These are phyloP conservation scores for Philypnodon macrostomus DNA, from an alignment of 2,797 vertebrate genomes.

Conservation along the genomic window DNA sequence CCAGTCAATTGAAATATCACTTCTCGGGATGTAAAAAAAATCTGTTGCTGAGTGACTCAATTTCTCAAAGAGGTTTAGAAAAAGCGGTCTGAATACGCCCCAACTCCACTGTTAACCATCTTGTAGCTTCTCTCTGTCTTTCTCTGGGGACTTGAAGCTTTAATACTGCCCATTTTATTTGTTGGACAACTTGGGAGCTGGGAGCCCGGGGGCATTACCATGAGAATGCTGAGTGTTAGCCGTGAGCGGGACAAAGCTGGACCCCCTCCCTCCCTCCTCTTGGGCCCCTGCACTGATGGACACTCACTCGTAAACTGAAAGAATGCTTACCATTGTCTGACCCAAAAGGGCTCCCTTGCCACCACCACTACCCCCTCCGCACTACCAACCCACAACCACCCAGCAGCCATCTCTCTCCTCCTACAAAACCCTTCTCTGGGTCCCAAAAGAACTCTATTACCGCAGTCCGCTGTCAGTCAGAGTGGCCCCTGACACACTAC, in stretches of 20 bases:
- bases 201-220: conserved; percentile 90
- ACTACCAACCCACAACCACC: conserved; percentile 75
- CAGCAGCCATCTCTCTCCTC: conserved; percentile 57
- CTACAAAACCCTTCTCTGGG: conserved; percentile 61
- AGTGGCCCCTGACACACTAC: conserved; percentile 58
- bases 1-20: conserved; percentile 73
- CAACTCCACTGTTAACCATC: conserved; percentile 71
- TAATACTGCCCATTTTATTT: conserved; percentile 96
- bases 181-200: conserved; percentile 92
- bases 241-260: conserved; percentile 93
- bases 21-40: conserved; percentile 37
- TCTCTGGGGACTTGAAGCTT: conserved; percentile 78
- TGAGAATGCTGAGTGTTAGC: conserved; percentile 88
- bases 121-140: conserved; percentile 73
- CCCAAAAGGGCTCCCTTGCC: conserved; percentile 79
- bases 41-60: conserved; percentile 63
- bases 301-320: conserved; percentile 96
- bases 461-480: conserved; percentile 68
- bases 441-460: conserved; percentile 76
- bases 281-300: conserved; percentile 89
- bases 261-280: conserved; percentile 73
- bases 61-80: conserved; percentile 61
- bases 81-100: conserved; percentile 59
- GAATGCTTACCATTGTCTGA: conserved; percentile 90
- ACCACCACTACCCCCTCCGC: conserved; percentile 67